phyloP scores from a whole-genome alignment of 2,888 invertebrate species.

The Thecocarcelia acutangulata region DNA sequence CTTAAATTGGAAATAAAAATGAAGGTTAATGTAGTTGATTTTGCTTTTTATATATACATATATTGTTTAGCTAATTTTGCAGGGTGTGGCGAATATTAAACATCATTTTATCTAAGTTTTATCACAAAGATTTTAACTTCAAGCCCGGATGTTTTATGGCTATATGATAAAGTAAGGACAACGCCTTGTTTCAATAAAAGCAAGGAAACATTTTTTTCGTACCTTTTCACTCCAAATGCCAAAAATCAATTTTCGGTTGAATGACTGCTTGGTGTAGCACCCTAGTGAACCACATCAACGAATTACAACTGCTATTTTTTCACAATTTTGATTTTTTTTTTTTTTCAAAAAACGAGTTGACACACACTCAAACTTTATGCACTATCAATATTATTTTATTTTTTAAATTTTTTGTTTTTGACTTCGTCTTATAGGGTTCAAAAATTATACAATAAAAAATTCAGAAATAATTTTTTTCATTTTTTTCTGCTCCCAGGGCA shows the following conservation, averaged over 20 bases:
- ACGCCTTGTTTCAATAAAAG: conserved; percentile 49
- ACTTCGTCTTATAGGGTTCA: not conserved
- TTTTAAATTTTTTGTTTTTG: conserved; percentile 24
- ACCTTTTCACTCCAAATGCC: conserved; percentile 54
- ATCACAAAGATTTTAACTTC: not conserved
- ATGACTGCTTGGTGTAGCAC: conserved; percentile 58
- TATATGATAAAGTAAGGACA: conserved; percentile 38
- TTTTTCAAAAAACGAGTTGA: conserved; percentile 24
- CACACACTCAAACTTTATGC: conserved; percentile 10
- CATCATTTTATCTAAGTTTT: conserved; percentile 24
- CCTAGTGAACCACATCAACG: conserved; percentile 47
- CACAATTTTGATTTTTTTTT: not conserved
- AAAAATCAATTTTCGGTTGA: conserved; percentile 62
- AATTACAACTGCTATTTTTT: conserved; percentile 20
- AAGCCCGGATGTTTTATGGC: conserved; percentile 10
- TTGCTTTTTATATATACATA: conserved; percentile 3
- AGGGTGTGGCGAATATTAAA: conserved; percentile 62
- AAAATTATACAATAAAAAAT: conserved; percentile 40
- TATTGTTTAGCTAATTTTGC: conserved; percentile 12
- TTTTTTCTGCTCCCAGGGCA: conserved; percentile 58
- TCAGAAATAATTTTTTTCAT: conserved; percentile 31
- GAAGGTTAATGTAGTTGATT: conserved; percentile 46
- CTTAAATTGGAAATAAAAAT: conserved; percentile 7
- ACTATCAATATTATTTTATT: conserved; percentile 8
- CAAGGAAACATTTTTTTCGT: conserved; percentile 25